phyloP scores from a whole-genome alignment of 2,113 vertebrate species.

The Pyrgilauda ruficollis region DNA sequence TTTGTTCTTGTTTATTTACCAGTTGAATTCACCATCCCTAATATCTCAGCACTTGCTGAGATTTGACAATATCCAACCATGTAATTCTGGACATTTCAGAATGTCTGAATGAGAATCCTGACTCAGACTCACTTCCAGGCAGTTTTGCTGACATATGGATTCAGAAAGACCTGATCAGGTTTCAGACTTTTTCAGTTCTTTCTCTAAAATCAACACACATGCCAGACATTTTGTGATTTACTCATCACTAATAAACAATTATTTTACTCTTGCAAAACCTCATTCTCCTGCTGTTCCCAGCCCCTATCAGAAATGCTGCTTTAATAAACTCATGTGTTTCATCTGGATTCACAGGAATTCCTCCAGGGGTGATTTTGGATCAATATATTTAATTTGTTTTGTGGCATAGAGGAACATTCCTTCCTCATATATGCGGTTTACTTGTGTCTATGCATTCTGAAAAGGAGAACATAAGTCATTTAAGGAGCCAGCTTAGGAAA shows the following conservation, averaged over 20 bases:
- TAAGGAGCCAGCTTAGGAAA: neutral
- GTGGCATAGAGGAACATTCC: constrained; percentile 17
- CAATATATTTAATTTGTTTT: constrained; percentile 28
- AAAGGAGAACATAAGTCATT: constrained; percentile 27
- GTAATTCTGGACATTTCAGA: neutral
- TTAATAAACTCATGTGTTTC: neutral
- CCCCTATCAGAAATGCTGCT: constrained; percentile 9
- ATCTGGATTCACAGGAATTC: neutral
- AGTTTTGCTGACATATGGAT: constrained; percentile 38
- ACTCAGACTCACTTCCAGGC: constrained; percentile 27
- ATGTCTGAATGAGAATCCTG: neutral
- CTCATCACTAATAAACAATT: constrained; percentile 57
- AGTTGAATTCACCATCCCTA: neutral
- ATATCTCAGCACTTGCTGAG: constrained; percentile 6
- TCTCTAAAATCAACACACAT: constrained; percentile 16
- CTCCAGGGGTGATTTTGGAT: constrained; percentile 24
- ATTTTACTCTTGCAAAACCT: constrained; percentile 36
- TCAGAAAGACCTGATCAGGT: constrained; percentile 3
- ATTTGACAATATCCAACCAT: neutral
- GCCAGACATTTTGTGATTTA: constrained; percentile 28
- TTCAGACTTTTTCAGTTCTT: constrained; percentile 24
- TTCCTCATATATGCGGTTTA: neutral
- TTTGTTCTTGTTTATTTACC: constrained; percentile 21
- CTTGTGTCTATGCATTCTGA: constrained; percentile 32
- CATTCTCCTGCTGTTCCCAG: neutral